A percentile compares a stretch with the other conserved stretches of the same genome.
These are phyloP conservation scores for Pristionchus japonicus DNA, from an alignment of 2,888 invertebrate species.

Conservation along the genomic window DNA sequence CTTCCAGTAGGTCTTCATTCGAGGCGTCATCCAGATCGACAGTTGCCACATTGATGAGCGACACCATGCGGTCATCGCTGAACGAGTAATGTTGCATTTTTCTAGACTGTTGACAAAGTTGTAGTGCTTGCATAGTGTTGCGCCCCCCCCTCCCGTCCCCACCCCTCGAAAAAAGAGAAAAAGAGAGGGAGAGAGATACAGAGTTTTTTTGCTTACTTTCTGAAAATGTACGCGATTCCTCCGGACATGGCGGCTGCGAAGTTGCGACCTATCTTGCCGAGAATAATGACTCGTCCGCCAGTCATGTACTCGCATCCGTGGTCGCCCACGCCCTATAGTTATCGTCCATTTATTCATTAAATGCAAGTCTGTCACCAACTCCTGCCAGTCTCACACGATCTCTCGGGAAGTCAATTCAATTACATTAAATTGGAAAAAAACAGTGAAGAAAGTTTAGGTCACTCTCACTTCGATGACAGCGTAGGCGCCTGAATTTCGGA, in stretches of 20 bases:
- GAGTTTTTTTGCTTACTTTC: conserved; percentile 80
- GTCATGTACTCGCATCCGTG: conserved; percentile 99
- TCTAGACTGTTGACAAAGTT: too few relatives aligned
- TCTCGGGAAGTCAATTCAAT: too few relatives aligned
- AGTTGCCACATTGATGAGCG: conserved; percentile 89
- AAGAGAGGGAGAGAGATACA: not conserved
- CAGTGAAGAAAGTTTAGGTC: not conserved
- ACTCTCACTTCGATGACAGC: conserved; percentile 87
- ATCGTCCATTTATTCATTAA: not conserved
- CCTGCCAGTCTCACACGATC: not conserved
- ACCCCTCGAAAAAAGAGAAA: too few relatives aligned
- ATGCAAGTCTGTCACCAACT: not conserved
- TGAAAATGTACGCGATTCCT: conserved; percentile 94
- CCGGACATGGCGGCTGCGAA: conserved; percentile 99
- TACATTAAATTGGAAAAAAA: not conserved
- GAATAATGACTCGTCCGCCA: conserved; percentile 85
- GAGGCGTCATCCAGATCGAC: conserved; percentile 89
- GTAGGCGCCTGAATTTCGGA: conserved; percentile 94
- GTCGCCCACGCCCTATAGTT: conserved; percentile 88
- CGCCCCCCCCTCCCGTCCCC: too few relatives aligned
- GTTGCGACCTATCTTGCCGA: conserved; percentile 95
- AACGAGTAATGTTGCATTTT: too few relatives aligned
- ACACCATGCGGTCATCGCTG: conserved; percentile 80
- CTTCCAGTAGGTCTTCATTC: conserved; percentile 81
- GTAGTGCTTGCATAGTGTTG: too few relatives aligned